phyloP scores from a whole-genome alignment of 1,140 invertebrate species.

The Danaus melanippus region DNA sequence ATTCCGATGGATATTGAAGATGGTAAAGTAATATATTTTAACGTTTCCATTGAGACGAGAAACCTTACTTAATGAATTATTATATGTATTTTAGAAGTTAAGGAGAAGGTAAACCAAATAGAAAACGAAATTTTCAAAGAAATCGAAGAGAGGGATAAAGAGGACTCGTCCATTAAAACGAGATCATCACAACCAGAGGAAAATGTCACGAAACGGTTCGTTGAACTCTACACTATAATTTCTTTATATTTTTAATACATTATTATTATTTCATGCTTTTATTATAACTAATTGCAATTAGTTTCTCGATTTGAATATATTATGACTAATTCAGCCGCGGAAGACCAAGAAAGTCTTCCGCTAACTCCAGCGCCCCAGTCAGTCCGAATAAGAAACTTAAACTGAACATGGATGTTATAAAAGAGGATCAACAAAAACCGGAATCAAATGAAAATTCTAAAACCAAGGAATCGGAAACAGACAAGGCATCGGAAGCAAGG shows the following conservation, averaged over 20 bases:
- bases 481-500: neutral
- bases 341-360: constrained; percentile 14
- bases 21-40: no score
- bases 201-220: constrained; percentile 36
- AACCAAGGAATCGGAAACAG: neutral
- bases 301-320: no score
- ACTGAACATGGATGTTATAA: constrained; percentile 6
- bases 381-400: constrained; percentile 20
- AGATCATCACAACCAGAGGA: neutral
- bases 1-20: no score
- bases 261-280: no score
- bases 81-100: constrained; percentile 22
- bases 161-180: constrained; percentile 2
- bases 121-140: constrained; percentile 53
- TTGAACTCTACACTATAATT: no score
- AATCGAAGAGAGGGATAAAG: constrained; percentile 39
- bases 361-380: neutral
- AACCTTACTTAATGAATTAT: no score
- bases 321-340: constrained; percentile 12
- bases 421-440: constrained; percentile 1
- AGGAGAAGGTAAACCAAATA: constrained; percentile 40
- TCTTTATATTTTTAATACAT: no score
- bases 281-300: no score
- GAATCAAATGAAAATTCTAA: neutral
- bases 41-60: no score